phyloP scores from a whole-genome alignment of 2,797 vertebrate genomes.

The Halcyon leucocephala region DNA sequence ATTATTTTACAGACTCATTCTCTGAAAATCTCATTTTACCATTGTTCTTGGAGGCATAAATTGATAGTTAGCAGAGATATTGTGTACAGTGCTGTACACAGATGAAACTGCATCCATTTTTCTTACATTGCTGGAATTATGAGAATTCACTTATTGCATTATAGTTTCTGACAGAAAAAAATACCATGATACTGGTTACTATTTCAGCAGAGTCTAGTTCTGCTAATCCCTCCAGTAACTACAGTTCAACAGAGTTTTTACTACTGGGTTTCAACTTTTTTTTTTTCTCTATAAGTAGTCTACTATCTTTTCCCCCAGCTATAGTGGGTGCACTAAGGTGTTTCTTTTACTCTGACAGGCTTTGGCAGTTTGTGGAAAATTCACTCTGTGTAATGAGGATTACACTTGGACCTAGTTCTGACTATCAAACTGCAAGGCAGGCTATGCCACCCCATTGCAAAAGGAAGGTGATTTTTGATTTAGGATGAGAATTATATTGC shows the following conservation, averaged over 20 bases:
- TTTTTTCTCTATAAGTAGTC: neutral
- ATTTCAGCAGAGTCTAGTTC: neutral
- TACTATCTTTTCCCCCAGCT: neutral
- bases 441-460: neutral
- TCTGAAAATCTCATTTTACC: neutral
- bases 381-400: neutral
- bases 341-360: neutral
- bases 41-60: neutral
- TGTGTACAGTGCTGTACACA: neutral
- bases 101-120: neutral
- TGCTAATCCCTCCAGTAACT: neutral
- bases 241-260: neutral
- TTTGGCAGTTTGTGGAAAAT: neutral
- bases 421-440: neutral
- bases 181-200: neutral
- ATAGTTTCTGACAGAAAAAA: neutral
- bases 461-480: neutral
- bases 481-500: neutral
- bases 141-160: neutral
- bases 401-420: neutral
- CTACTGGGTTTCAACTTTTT: neutral
- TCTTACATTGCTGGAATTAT: neutral
- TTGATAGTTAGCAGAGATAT: neutral
- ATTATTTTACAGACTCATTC: neutral
- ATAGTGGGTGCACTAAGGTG: neutral